These are phyloP conservation scores for Colostygia pectinataria DNA, from an alignment of 2,888 invertebrate species.

Conservation along the genomic window DNA sequence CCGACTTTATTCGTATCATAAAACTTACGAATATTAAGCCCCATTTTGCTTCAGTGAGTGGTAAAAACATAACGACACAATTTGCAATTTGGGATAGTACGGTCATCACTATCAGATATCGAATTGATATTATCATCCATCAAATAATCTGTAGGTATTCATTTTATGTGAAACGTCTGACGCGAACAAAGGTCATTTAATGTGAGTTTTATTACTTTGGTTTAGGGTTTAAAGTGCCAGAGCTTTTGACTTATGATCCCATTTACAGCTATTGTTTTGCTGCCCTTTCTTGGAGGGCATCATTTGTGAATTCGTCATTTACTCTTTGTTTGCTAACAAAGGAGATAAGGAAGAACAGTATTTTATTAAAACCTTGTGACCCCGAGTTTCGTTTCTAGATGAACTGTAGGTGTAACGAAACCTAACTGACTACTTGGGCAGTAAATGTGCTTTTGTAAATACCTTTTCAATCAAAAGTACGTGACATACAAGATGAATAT, in stretches of 20 bases:
- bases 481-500: too few relatives aligned
- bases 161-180: conserved; percentile 14
- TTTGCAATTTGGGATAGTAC: conserved; percentile 30
- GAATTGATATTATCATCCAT: conserved; percentile 21
- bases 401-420: background rate
- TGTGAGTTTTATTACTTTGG: conserved; percentile 2
- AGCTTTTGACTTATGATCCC: background rate
- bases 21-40: conserved; percentile 36
- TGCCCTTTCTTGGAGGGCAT: conserved; percentile 7
- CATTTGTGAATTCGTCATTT: conserved; percentile 17
- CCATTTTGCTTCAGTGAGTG: conserved; percentile 31
- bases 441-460: background rate
- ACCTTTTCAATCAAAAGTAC: too few relatives aligned
- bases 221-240: conserved; percentile 6
- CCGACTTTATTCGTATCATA: conserved; percentile 36
- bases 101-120: conserved; percentile 27
- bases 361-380: background rate
- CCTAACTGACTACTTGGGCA: too few relatives aligned
- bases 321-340: conserved; percentile 23
- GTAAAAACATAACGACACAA: conserved; percentile 41
- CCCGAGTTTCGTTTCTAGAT: conserved; percentile 9
- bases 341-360: conserved; percentile 1
- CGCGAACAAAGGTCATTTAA: background rate
- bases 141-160: conserved; percentile 7
- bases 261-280: conserved; percentile 2